Evolutionary conservation across 2,888 invertebrate species (phyloP), one percentile per base, ranked within the genome.

Genomic region (Metopia argyrocephala): DNA sequence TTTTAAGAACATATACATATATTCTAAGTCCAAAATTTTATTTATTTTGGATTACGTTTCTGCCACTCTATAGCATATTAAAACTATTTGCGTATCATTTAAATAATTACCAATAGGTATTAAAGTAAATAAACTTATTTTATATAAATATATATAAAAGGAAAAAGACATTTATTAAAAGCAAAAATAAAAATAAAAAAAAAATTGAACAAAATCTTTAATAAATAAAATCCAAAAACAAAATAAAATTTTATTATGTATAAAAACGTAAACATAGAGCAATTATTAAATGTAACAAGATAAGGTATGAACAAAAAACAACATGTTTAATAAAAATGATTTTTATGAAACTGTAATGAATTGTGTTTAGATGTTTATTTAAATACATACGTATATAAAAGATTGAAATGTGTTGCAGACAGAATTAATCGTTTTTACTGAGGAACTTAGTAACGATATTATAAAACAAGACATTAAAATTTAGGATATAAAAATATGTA

Each of bases 221-320:
- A 61, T 69, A 76, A 78, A 27, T 71, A 57, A 69, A 74, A 65
- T 48, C 46, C 23, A 64, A 59, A 65, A 75, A 65, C 12, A 9
- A 18, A 45, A 31, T 3, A 27, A 28, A 64, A 65, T 57, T 64
- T 70, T 66, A 78, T 69, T 62, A 78, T 61, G 68, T 69, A 68
- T 66, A 61, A 76, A 23, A 70, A 76, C 21, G 56, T 56, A 78
- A 82, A 73, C 73, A 76, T 79, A 82, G 82, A 82, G 82, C 82
- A 82, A 82, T 82, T 82, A 82, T 76, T 71, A 76, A 79, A 76
- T 79, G 78, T 81, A 78, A 81, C 69, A 78, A 76, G 69, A 27
- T 31, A 59, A 65, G 64, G 21, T 71, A 64, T 75, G 46, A 79
- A 68, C 27, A 56, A 79, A 68, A 68, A n/a, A n/a, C n/a, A 31